These are phyloP conservation scores for Machaerirhynchus nigripectus DNA, from an alignment of 2,113 vertebrate species.

Conservation along the genomic window DNA sequence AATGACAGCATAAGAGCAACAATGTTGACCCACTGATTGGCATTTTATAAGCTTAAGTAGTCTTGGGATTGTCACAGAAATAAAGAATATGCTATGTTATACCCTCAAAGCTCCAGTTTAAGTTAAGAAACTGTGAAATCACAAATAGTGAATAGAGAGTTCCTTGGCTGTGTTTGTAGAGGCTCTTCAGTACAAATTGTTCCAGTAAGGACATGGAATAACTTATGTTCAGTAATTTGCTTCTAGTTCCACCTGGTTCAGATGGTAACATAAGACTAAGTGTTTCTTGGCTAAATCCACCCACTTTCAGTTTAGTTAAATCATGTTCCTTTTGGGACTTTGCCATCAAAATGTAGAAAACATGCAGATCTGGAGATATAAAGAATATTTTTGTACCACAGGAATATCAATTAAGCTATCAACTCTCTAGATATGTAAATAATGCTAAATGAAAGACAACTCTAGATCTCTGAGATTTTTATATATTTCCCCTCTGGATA, in stretches of 20 bases:
- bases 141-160: background rate
- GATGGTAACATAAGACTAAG: constrained; percentile 54
- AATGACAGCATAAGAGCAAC: background rate
- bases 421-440: background rate
- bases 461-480: background rate
- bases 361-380: constrained; percentile 21
- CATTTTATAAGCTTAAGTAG: background rate
- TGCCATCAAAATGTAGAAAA: constrained; percentile 57
- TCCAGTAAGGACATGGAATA: constrained; percentile 38
- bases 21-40: background rate
- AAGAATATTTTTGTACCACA: constrained; percentile 19
- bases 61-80: background rate
- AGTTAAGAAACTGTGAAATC: constrained; percentile 9
- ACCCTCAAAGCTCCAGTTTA: background rate
- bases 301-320: constrained; percentile 56
- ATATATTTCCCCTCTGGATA: background rate
- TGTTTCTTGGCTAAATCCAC: constrained; percentile 56
- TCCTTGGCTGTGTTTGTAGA: constrained; percentile 26
- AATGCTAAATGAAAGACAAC: background rate
- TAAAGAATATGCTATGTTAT: background rate
- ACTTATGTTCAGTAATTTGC: constrained; percentile 49
- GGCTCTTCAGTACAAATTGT: constrained; percentile 42
- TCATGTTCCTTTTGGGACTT: constrained; percentile 45
- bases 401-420: constrained; percentile 5
- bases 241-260: constrained; percentile 58